phyloP scores from a whole-genome alignment of 1,140 invertebrate species.

The Dendrolimus punctatus region DNA sequence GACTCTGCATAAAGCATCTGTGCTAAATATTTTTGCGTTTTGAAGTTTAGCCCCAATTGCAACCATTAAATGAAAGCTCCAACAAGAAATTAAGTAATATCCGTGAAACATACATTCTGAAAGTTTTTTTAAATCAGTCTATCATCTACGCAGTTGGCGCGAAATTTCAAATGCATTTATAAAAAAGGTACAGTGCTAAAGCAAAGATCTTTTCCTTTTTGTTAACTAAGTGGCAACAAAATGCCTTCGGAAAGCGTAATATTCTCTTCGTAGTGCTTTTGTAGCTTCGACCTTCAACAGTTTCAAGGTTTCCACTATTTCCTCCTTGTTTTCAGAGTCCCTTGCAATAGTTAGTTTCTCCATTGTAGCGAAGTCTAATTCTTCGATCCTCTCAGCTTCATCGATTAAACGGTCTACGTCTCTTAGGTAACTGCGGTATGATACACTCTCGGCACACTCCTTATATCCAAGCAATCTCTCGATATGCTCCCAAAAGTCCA shows the following conservation, averaged over 20 bases:
- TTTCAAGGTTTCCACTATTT: slow-evolving; percentile 48
- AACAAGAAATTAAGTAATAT: too few species aligned
- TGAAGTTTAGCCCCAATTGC: too few species aligned
- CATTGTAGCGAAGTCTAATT: slow-evolving; percentile 58
- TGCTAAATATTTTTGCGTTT: too few species aligned
- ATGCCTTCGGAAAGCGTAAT: slow-evolving; percentile 49
- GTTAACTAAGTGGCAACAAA: slow-evolving; percentile 25
- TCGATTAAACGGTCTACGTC: slow-evolving; percentile 47
- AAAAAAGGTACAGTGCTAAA: slow-evolving; percentile 21
- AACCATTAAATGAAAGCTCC: too few species aligned
- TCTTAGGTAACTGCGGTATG: slow-evolving; percentile 31
- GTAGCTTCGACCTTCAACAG: slow-evolving; percentile 49
- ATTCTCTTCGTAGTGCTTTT: slow-evolving; percentile 56
- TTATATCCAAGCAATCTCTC: slow-evolving; percentile 45
- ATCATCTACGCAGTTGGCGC: slow-evolving; percentile 15
- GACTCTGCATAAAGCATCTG: too few species aligned
- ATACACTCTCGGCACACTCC: slow-evolving; percentile 33
- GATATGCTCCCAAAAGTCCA: slow-evolving; percentile 59
- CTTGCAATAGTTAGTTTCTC: slow-evolving; percentile 46
- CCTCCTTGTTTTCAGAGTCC: slow-evolving; percentile 47
- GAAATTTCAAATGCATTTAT: slow-evolving; percentile 27
- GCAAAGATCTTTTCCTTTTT: slow-evolving; percentile 20
- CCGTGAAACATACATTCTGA: too few species aligned
- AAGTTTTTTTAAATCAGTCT: too few species aligned
- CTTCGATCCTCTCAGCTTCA: slow-evolving; percentile 55